Conservation (phyloP, 2,797 vertebrate genomes). For the Anas acuta region DNA sequence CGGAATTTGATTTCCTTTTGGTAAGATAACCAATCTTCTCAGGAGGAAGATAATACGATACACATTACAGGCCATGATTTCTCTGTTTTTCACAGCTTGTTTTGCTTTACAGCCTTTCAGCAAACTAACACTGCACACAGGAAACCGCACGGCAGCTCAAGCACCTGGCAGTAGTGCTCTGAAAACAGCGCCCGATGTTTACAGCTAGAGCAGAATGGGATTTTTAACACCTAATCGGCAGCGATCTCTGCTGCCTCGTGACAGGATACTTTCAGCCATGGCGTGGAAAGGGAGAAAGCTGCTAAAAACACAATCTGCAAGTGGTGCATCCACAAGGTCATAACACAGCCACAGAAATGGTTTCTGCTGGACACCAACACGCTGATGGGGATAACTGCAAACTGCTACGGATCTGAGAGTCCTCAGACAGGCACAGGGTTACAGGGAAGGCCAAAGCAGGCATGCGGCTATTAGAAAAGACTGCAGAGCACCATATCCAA, state of each 20-base stretch:
- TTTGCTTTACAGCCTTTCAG: background rate
- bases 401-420: background rate
- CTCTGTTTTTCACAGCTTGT: background rate
- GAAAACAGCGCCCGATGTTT: background rate
- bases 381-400: background rate
- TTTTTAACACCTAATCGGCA: background rate
- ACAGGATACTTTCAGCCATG: rapidly evolving
- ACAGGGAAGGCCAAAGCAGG: background rate
- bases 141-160: background rate
- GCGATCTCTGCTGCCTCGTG: background rate
- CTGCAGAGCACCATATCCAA: background rate
- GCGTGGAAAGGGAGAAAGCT: background rate
- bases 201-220: background rate
- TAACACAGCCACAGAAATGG: background rate
- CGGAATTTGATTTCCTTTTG: background rate
- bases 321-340: background rate
- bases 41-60: background rate
- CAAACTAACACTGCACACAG: background rate
- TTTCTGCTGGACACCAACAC: background rate
- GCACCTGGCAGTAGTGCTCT: background rate
- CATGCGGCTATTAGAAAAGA: background rate
- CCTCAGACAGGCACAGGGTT: background rate
- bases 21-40: background rate
- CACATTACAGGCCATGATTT: background rate
- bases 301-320: background rate